Evolutionary conservation across 2,888 invertebrate species (phyloP).

Genomic region (Dicyrtomina minuta): DNA sequence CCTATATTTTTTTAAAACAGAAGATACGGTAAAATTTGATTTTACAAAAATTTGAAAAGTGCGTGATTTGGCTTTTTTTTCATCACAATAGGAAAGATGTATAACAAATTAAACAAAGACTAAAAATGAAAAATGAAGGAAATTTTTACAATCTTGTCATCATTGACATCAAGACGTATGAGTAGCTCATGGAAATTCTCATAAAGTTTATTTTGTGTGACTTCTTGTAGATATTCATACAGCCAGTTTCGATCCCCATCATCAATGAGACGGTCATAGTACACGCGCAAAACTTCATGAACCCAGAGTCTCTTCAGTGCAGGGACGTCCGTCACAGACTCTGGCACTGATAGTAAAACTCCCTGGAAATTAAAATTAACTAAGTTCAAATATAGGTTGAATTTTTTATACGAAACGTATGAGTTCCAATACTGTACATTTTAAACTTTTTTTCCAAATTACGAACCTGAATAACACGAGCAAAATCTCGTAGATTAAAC

Average conservation of each 20-base stretch:
- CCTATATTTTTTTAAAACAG: conserved; percentile 57
- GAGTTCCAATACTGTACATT: not conserved
- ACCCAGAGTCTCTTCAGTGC: conserved; percentile 92
- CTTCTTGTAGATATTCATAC: conserved; percentile 65
- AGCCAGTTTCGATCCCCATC: conserved; percentile 81
- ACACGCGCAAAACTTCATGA: conserved; percentile 84
- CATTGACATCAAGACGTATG: conserved; percentile 63
- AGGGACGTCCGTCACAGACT: conserved; percentile 79
- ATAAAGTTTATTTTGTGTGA: conserved; percentile 60
- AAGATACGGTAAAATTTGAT: too few species aligned
- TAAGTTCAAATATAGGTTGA: too few species aligned
- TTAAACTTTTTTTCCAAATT: not conserved
- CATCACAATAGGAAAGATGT: not conserved
- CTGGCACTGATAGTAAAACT: conserved; percentile 85
- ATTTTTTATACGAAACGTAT: too few species aligned
- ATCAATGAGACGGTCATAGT: conserved; percentile 86
- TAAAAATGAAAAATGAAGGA: not conserved
- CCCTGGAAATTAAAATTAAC: conserved; percentile 63
- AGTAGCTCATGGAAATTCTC: conserved; percentile 72
- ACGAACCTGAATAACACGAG: conserved; percentile 78
- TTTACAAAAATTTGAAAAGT: not conserved
- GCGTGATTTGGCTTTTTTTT: too few species aligned
- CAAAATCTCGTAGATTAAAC: conserved; percentile 91
- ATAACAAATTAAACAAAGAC: not conserved
- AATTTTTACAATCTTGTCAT: conserved; percentile 56